phyloP scores from a whole-genome alignment of 2,113 vertebrate genomes.

The Dascyllus trimaculatus region DNA sequence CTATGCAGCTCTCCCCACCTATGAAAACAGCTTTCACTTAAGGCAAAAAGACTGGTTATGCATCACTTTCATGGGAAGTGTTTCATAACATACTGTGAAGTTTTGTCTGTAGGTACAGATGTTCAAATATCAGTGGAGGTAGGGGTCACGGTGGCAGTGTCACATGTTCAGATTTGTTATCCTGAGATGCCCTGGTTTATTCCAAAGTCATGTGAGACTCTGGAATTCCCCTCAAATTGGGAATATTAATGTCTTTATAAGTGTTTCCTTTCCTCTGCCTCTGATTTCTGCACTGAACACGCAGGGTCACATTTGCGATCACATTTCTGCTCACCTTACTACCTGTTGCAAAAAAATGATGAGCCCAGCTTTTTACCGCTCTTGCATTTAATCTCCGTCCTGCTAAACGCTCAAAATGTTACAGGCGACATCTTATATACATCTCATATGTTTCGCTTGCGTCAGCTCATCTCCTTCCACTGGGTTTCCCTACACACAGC shows the following conservation, averaged over 20 bases:
- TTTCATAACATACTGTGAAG: too few species aligned
- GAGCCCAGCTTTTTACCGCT: neutral
- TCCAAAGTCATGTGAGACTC: neutral
- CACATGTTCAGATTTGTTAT: neutral
- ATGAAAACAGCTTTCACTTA: constrained; percentile 48
- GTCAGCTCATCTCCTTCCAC: neutral
- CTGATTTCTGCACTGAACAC: neutral
- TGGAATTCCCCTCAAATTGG: too few species aligned
- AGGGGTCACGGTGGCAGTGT: neutral
- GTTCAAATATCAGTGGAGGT: too few species aligned
- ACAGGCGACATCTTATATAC: neutral
- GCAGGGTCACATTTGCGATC: neutral
- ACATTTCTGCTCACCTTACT: neutral
- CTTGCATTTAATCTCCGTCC: neutral
- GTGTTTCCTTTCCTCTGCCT: neutral
- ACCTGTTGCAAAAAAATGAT: constrained; percentile 15
- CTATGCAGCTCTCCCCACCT: constrained; percentile 19
- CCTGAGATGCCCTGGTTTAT: neutral
- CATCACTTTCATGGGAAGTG: neutral
- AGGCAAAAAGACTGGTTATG: constrained; percentile 12
- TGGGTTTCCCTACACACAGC: neutral
- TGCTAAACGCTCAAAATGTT: neutral
- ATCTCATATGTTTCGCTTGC: neutral
- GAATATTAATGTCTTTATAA: neutral
- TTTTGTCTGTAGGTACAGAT: too few species aligned